Evolutionary conservation across 2,888 invertebrate genomes (phyloP).

Genomic region (Amphipoea lucens): DNA sequence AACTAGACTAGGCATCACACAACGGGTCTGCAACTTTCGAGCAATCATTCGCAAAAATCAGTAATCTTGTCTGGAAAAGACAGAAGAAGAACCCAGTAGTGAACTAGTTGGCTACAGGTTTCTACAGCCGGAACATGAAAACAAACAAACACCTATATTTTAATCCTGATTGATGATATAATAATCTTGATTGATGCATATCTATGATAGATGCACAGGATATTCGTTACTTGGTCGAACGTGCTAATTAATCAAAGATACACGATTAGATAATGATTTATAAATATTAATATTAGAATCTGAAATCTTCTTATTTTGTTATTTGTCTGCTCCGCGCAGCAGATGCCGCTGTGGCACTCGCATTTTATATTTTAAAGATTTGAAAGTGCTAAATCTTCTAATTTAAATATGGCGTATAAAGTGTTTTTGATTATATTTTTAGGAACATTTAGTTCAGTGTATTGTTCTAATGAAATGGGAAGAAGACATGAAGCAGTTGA

Average conservation of each 20-base stretch:
- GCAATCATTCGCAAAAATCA: neutral
- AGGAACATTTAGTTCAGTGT: slow-evolving; percentile 20
- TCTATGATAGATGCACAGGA: neutral
- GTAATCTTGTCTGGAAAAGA: neutral
- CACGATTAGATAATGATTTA: slow-evolving; percentile 33
- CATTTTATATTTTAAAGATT: slow-evolving; percentile 4
- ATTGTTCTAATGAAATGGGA: slow-evolving; percentile 26
- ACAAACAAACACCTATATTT: neutral
- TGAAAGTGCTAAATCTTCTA: neutral
- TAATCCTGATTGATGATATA: neutral
- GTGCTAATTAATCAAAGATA: slow-evolving; percentile 21
- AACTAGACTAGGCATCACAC: neutral
- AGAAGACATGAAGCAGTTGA: slow-evolving; percentile 26
- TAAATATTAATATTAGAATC: slow-evolving; percentile 24
- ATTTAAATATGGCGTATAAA: slow-evolving; percentile 25
- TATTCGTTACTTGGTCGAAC: slow-evolving; percentile 3
- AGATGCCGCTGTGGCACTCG: neutral
- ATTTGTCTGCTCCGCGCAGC: slow-evolving; percentile 13
- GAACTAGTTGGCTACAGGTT: neutral
- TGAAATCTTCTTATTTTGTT: slow-evolving; percentile 30
- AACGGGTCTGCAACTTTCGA: no score
- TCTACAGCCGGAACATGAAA: neutral
- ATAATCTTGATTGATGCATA: no score
- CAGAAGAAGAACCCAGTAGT: neutral
- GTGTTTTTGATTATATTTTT: slow-evolving; percentile 32